Evolutionary conservation across 2,797 vertebrate genomes (phyloP), one percentile per base, ranked within the genome.

Genomic region (Typhlichthys subterraneus): DNA sequence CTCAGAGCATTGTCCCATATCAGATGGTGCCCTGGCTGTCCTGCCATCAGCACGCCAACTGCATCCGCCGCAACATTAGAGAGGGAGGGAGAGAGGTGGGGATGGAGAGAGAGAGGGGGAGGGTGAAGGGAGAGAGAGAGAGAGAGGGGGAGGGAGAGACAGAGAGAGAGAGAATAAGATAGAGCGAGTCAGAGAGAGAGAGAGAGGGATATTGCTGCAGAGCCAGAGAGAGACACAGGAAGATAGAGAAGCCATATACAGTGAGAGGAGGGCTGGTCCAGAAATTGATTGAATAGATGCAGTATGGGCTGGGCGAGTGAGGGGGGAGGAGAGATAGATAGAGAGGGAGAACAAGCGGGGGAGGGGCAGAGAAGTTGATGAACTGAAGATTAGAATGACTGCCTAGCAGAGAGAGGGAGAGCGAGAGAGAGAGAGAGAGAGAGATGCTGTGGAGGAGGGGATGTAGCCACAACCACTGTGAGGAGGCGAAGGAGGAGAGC

Each of bases 241-340:
- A 61, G 60, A 61, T 33, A 55, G 57, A 53, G 75, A 72, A 15
- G 17, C 2, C 56, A 63, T 52, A 23, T 53, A 3, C 90, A 93
- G 90, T 90, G 88, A 91, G 93, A 59, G 92, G 92, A 92, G 91
- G 91, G 92, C 91, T 88, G 93, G 86, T 79, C 65, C 91, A 93
- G 86, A 77, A 79, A 96, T 95, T 94, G 95, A 97, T 96, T 93
- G 93, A 94, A 87, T 92, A 94, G 93, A 95, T 94, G 95, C 94
- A 87, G 94, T 92, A 87, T 84, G 88, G 80, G 69, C 63, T 73
- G 0, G 56, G 6, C 57, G 64, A 72, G 65, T 61, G 76, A 65
- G 72, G 84, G 50, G 47, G 85, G 73, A 86, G 82, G 89, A 86
- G 85, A 72, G 80, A 57, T 70, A 65, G 49, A 50, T 70, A 65